Evolutionary conservation across 2,888 invertebrate species (phyloP).

Genomic region (Drosophila quinaria): DNA sequence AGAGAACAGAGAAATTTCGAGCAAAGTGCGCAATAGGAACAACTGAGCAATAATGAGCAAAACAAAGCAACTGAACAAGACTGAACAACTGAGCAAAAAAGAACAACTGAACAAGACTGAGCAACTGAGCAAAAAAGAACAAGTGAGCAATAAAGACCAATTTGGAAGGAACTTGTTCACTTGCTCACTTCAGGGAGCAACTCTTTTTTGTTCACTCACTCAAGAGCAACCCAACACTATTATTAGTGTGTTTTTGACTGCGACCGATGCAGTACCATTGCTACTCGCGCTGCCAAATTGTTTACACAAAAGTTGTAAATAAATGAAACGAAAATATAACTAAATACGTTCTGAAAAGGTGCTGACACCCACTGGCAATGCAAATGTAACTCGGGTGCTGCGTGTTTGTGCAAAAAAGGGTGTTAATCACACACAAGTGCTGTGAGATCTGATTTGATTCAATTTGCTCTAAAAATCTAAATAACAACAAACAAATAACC

Average conservation of each 20-base stretch:
- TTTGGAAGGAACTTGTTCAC: no score
- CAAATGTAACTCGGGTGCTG: slow-evolving; percentile 37
- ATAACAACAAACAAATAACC: slow-evolving; percentile 31
- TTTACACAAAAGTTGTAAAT: slow-evolving; percentile 43
- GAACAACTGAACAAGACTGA: no score
- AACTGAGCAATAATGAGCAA: no score
- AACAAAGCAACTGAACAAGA: no score
- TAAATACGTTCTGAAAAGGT: slow-evolving; percentile 36
- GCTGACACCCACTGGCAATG: slow-evolving; percentile 27
- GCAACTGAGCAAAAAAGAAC: no score
- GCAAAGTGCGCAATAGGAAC: no score
- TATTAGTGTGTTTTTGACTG: slow-evolving; percentile 31
- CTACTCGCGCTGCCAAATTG: slow-evolving; percentile 32
- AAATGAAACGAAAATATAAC: slow-evolving; percentile 43
- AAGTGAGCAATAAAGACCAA: no score
- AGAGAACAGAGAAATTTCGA: no score
- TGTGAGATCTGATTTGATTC: slow-evolving; percentile 14
- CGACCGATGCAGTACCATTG: slow-evolving; percentile 17
- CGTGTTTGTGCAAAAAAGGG: slow-evolving; percentile 40
- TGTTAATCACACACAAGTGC: slow-evolving; percentile 40
- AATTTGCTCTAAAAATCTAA: slow-evolving; percentile 24
- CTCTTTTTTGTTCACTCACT: slow-evolving; percentile 14
- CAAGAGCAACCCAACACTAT: neutral
- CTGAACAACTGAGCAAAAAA: no score
- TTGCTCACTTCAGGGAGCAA: no score